phyloP scores from a whole-genome alignment of 2,113 vertebrate genomes.

The Phaethornis superciliosus region DNA sequence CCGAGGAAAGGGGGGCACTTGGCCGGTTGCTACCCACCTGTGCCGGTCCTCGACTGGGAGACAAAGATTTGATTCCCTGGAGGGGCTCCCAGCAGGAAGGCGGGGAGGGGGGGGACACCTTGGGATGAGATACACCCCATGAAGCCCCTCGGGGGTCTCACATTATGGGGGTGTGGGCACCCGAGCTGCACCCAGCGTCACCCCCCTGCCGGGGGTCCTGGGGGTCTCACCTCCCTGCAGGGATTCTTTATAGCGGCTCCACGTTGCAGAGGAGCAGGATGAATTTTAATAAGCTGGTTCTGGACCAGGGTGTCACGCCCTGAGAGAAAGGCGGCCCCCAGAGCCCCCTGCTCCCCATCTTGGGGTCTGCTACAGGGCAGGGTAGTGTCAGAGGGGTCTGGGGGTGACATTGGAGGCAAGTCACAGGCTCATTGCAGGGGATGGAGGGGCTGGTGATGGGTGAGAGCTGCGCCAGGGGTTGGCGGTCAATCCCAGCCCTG shows the following conservation, averaged over 20 bases:
- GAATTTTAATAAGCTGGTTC: neutral
- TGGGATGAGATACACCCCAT: neutral
- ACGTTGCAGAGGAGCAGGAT: neutral
- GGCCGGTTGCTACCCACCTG: neutral
- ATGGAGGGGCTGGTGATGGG: fast-evolving
- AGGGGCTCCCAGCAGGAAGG: neutral
- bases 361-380: neutral
- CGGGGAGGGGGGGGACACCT: neutral
- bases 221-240: neutral
- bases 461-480: neutral
- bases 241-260: neutral
- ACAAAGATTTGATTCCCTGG: neutral
- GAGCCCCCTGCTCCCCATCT: fast-evolving
- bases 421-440: fast-evolving
- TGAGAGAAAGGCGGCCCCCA: neutral
- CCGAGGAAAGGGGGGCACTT: neutral
- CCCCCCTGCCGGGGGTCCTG: neutral
- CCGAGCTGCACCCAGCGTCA: neutral
- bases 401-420: neutral
- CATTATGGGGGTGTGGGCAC: neutral
- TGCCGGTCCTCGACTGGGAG: neutral
- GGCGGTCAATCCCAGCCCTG: neutral
- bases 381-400: neutral
- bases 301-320: neutral
- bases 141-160: neutral